Conservation (phyloP, 2,888 invertebrate species). For the Euspilapteryx auroguttella region DNA sequence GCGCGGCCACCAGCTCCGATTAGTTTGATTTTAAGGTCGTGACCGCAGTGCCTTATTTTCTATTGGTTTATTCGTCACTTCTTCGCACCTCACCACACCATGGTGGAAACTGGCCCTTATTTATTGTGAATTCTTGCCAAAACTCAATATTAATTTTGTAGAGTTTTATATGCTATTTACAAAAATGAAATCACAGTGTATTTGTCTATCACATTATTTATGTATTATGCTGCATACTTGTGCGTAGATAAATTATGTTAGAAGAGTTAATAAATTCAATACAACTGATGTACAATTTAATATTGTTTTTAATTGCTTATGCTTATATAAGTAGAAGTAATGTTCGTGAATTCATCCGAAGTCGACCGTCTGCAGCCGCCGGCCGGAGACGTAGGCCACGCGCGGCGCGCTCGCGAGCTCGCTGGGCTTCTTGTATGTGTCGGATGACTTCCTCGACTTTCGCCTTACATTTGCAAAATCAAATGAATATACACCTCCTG, state of each 20-base stretch:
- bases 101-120: too few species aligned
- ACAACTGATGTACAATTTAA: slow-evolving; percentile 49
- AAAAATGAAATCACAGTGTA: slow-evolving; percentile 53
- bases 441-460: slow-evolving; percentile 22
- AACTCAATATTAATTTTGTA: slow-evolving; percentile 58
- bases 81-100: too few species aligned
- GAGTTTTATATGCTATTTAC: slow-evolving; percentile 59
- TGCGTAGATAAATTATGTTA: slow-evolving; percentile 45
- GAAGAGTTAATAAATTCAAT: slow-evolving; percentile 50
- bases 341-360: slow-evolving; percentile 19
- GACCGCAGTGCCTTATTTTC: too few species aligned
- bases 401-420: slow-evolving; percentile 45
- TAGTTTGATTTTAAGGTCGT: too few species aligned
- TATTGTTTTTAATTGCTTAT: neutral
- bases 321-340: neutral
- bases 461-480: slow-evolving; percentile 55
- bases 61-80: too few species aligned
- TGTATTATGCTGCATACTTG: slow-evolving; percentile 49
- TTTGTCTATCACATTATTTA: slow-evolving; percentile 51
- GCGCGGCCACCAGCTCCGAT: too few species aligned
- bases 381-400: slow-evolving; percentile 58
- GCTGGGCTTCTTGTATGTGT: slow-evolving; percentile 28
- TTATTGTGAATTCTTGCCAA: slow-evolving; percentile 61
- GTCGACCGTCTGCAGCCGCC: slow-evolving; percentile 57
- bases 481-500: slow-evolving; percentile 57